Percentiles rank a stretch among this genome's conserved stretches.
Evolutionary conservation across 2,888 invertebrate species (phyloP).

Genomic region (Torymus aiolomorphi): DNA sequence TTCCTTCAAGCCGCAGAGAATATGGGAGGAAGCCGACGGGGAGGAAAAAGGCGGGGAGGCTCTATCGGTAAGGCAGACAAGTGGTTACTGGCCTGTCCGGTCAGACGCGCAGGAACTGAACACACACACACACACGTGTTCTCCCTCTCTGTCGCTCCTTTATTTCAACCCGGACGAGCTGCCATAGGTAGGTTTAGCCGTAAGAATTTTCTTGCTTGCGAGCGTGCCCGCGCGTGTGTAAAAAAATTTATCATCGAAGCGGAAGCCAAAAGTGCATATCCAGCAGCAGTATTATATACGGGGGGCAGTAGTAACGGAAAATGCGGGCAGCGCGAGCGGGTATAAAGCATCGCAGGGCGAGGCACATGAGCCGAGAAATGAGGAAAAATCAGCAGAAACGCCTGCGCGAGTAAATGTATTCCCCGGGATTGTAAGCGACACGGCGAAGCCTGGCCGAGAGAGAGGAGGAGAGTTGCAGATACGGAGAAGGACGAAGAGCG

Average conservation of each 20-base stretch:
- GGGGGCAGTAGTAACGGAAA: too few relatives aligned
- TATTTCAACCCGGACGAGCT: not conserved
- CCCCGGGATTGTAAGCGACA: not conserved
- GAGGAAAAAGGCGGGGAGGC: not conserved
- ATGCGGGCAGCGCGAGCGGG: too few relatives aligned
- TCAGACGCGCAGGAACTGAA: slow-evolving; percentile 34
- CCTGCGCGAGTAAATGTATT: slow-evolving; percentile 1
- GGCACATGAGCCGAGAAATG: not conserved
- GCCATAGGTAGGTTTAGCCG: slow-evolving; percentile 13
- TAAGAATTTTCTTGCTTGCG: not conserved
- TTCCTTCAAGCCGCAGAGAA: slow-evolving; percentile 12
- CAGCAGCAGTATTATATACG: not conserved
- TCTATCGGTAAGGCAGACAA: slow-evolving; percentile 56
- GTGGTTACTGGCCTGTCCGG: slow-evolving; percentile 47
- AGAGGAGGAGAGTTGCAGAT: not conserved
- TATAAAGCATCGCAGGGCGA: not conserved
- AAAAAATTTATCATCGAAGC: slow-evolving; percentile 13
- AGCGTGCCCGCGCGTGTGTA: not conserved
- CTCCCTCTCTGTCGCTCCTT: not conserved
- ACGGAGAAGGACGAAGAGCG: not conserved
- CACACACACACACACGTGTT: too few relatives aligned
- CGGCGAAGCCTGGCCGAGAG: not conserved
- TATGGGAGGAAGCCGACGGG: not conserved
- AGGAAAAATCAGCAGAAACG: slow-evolving; percentile 24
- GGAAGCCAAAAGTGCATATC: slow-evolving; percentile 18